Evolutionary conservation across 2,113 vertebrate genomes (phyloP), one percentile per base, ranked within the genome.

Genomic region (Panthera leo): DNA sequence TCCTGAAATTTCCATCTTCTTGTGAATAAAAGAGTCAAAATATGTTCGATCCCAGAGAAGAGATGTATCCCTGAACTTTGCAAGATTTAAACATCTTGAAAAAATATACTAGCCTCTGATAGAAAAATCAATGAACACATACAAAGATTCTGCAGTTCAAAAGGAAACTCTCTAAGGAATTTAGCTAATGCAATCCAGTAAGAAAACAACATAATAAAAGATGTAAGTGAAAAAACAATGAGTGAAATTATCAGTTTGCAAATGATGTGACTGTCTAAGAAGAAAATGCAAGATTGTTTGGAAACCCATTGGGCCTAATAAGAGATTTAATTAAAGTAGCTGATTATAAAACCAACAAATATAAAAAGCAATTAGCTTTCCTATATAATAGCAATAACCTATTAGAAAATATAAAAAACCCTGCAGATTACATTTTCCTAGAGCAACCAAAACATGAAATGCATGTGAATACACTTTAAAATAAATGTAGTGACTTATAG

Each of bases 281-380:
- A 61, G 18, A 82, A 85, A 93, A 73, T 8, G 23, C 7, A 68
- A 84, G 25, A 87, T 70, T 85, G 45, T 61, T 96, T 79, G 42
- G 91, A 85, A 88, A 93, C 18, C 14, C 70, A 11, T 3, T 31
- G 8, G 31, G 48, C 27, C 65, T 93, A 80, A 63, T 83, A 73
- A 85, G 68, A 61, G 2, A 92, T 71, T 73, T 85, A 80, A 89
- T 86, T 94, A 83, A 94, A 84, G 36, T 73, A 86, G 18, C 45
- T 83, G 70, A 89, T 96, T 97, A 85, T 94, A 92, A 94, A 97
- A 86, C 25, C 36, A 88, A 82, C 18, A 94, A 95, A 94, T 58
- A 86, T 23, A 61, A 67, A 96, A 97, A 51, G 58, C 18, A 68
- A 93, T 91, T 93, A 48, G n/a, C 10, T 91, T 75, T 91, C 75